Evolutionary conservation across 2,888 invertebrate genomes (phyloP), one percentile per base, ranked within the genome.

Genomic region (Erebia ligea): DNA sequence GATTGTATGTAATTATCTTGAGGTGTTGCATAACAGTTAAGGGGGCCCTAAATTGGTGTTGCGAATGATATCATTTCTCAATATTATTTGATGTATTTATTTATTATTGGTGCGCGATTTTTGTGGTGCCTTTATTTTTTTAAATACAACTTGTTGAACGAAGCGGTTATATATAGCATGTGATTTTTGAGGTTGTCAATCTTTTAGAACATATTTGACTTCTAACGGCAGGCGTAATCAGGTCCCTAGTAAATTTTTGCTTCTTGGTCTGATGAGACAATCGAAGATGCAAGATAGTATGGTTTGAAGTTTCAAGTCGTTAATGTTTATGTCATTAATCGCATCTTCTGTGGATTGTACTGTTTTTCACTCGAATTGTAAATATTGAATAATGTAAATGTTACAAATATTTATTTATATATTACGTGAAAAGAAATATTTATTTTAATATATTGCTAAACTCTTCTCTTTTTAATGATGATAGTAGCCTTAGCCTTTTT

Each of bases 391-490:
- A 21, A 62, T 45, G 19, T 10, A 62, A 48, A 62, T 21, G 6
- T 9, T 45, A 6, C 15, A 21, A 48, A 48, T 62, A 45, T 61
- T 40, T 59, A 45, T 13, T 40, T 59, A 45, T 13, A 13, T 45
- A 45, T 1, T 61, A 34, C 34, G 40, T 17, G 34, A 61, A 48
- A 62, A 48, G 15, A 62, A 62, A 64, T 64, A 64, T 64, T 64
- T 54, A 54, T 64, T 64, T 64, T 54, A 64, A 57, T 56, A 57
- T 66, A 54, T 48, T 48, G 56, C 66, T 66, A 56, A 40, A 57
- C 13, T 56, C 40, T 65, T 56, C 56, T 34, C 56, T 54, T 54
- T 66, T 45, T 56, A 65, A 42, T 42, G 6, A 42, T 63, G 17
- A 48, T 21, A 54, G 5, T 62, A 62, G 34, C 45, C 21, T 65